Evolutionary conservation across 1,140 invertebrate genomes (phyloP).

Genomic region (Adelges cooleyi): DNA sequence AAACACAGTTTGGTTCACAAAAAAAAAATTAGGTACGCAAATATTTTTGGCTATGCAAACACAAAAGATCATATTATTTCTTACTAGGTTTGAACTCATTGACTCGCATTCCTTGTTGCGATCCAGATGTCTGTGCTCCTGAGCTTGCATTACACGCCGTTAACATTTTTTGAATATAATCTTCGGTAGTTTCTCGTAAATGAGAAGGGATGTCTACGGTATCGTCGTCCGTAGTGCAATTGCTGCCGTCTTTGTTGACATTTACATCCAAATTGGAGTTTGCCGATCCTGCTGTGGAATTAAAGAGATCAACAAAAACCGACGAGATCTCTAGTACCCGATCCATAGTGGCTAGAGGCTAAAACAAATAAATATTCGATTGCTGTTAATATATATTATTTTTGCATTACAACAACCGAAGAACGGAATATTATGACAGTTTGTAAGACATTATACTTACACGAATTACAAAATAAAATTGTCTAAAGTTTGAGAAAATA

Average conservation of each 20-base stretch:
- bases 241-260: neutral
- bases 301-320: constrained; percentile 11
- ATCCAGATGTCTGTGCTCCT: neutral
- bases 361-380: too few relatives aligned
- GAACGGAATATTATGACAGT: too few relatives aligned
- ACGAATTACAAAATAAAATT: too few relatives aligned
- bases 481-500: too few relatives aligned
- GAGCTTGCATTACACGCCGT: neutral
- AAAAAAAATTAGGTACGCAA: too few relatives aligned
- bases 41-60: neutral
- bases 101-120: neutral
- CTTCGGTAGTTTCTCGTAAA: constrained; percentile 7
- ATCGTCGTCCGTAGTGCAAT: neutral
- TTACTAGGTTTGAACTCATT: constrained; percentile 20
- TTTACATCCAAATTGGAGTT: too few relatives aligned
- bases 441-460: too few relatives aligned
- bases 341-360: too few relatives aligned
- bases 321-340: constrained; percentile 14
- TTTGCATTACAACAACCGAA: too few relatives aligned
- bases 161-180: constrained; percentile 23
- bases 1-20: too few relatives aligned
- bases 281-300: neutral
- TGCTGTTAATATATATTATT: too few relatives aligned
- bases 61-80: neutral
- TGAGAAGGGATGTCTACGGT: neutral